Percentiles rank a stretch among this genome's conserved stretches.
phyloP scores from a whole-genome alignment of 2,113 vertebrate species.

The Centrocercus urophasianus region DNA sequence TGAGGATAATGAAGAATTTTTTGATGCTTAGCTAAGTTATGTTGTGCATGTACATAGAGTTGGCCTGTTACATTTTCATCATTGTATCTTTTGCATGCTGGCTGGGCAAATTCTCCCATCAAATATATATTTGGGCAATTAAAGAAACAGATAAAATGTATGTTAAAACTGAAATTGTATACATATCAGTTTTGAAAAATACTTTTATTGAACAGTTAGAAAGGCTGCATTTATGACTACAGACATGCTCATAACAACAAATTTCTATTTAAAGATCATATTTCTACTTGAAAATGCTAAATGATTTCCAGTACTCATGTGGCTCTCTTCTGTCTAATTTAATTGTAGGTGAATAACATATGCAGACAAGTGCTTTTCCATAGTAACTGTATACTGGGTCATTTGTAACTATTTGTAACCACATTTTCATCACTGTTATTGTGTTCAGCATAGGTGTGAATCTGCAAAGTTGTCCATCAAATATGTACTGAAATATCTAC shows the following conservation, averaged over 20 bases:
- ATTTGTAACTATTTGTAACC: not conserved
- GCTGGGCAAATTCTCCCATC: not conserved
- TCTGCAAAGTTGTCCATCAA: not conserved
- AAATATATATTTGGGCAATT: not conserved
- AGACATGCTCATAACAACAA: not conserved
- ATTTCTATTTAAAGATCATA: not conserved
- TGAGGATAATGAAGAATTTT: not conserved
- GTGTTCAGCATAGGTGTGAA: not conserved
- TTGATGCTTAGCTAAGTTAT: fast-evolving
- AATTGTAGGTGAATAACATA: not conserved
- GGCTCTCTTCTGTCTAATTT: not conserved
- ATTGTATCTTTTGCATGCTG: not conserved
- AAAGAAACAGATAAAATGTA: not conserved
- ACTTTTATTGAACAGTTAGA: not conserved
- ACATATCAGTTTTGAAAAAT: not conserved
- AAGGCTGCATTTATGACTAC: not conserved
- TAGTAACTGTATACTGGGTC: not conserved
- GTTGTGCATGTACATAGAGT: not conserved
- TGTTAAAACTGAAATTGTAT: not conserved
- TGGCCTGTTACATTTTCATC: not conserved
- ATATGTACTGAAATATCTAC: not conserved
- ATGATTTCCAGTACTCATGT: not conserved
- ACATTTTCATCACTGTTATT: not conserved
- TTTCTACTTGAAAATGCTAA: not conserved
- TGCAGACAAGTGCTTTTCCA: not conserved